A percentile compares a stretch with the other conserved stretches of the same genome.
phyloP scores from a whole-genome alignment of 2,113 vertebrate species.

The Brachionichthys hirsutus region DNA sequence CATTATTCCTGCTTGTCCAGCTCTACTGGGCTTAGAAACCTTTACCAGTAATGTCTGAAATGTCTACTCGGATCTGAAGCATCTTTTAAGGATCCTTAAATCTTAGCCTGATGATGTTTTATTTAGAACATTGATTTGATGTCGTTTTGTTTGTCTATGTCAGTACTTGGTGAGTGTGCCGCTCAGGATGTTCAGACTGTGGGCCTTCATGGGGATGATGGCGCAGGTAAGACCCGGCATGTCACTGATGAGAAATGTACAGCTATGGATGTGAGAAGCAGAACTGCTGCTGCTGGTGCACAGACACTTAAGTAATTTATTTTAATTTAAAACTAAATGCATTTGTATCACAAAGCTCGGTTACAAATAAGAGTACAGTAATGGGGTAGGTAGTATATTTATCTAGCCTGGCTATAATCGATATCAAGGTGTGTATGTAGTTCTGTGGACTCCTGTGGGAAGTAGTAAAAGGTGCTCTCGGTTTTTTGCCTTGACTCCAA shows the following conservation, averaged over 20 bases:
- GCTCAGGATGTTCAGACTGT: constrained; percentile 92
- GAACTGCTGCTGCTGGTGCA: too few relatives aligned
- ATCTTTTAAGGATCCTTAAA: too few relatives aligned
- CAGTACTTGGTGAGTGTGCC: constrained; percentile 92
- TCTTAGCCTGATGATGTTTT: not conserved
- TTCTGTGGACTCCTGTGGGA: constrained; percentile 6
- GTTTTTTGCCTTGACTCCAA: constrained; percentile 14
- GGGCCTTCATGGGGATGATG: constrained; percentile 94
- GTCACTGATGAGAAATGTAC: not conserved
- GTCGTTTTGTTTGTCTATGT: constrained; percentile 10
- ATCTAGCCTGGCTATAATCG: not conserved
- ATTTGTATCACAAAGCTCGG: not conserved
- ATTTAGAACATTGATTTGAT: not conserved
- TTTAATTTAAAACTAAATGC: not conserved
- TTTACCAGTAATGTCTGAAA: too few relatives aligned
- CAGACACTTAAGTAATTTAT: not conserved
- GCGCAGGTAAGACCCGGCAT: constrained; percentile 80
- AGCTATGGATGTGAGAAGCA: not conserved
- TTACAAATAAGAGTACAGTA: not conserved
- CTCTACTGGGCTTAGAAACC: not conserved
- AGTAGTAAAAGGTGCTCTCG: constrained; percentile 6
- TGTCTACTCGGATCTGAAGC: too few relatives aligned
- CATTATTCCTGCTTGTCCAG: not conserved
- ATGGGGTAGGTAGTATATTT: not conserved
- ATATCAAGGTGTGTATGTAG: constrained; percentile 1